phyloP scores from a whole-genome alignment of 2,888 invertebrate genomes.

The Cosmorhoe ocellata region DNA sequence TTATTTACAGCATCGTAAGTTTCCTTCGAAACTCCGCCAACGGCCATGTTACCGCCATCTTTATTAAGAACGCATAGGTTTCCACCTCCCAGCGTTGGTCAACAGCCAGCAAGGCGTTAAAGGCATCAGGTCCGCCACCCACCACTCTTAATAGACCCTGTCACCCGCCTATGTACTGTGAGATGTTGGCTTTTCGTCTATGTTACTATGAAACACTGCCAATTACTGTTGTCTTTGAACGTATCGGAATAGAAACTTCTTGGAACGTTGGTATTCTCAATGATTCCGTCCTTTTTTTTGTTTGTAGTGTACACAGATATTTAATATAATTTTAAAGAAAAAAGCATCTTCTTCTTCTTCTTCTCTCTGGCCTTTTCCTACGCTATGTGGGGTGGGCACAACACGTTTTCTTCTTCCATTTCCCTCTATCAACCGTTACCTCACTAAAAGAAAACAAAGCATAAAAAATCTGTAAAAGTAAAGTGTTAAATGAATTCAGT shows the following conservation, averaged over 20 bases:
- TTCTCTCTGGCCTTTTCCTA: no score
- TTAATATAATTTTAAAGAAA: no score
- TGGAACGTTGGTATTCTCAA: not conserved
- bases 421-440: no score
- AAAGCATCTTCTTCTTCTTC: no score
- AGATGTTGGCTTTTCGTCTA: conserved; percentile 10
- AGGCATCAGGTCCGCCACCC: conserved; percentile 76
- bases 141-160: conserved; percentile 60
- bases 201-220: not conserved
- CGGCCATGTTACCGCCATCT: conserved; percentile 67
- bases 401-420: no score
- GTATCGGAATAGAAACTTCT: not conserved
- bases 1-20: conserved; percentile 20
- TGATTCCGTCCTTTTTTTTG: no score
- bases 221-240: conserved; percentile 1
- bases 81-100: conserved; percentile 78
- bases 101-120: conserved; percentile 81
- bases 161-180: conserved; percentile 37
- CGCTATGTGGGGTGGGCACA: no score
- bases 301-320: no score
- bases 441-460: no score
- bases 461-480: no score
- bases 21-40: conserved; percentile 43
- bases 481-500: no score
- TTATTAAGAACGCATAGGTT: conserved; percentile 80